phyloP scores from a whole-genome alignment of 2,888 invertebrate genomes.

The Lasius fuliginosus region DNA sequence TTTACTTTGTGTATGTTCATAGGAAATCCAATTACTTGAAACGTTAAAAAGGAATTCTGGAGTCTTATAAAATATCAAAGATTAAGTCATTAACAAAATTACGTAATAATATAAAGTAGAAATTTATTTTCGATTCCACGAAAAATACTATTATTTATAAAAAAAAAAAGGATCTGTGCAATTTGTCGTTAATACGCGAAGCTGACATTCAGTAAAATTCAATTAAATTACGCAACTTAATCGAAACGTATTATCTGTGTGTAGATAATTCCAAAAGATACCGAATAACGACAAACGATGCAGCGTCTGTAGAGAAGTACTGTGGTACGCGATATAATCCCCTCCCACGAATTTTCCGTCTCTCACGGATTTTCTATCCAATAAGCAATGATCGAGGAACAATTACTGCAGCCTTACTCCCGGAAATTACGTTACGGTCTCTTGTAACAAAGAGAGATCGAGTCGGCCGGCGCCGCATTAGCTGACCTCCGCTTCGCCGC shows the following conservation, averaged over 20 bases:
- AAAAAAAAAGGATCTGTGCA: neutral
- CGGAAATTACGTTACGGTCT: constrained; percentile 70
- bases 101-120: neutral
- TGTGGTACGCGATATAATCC: constrained; percentile 5
- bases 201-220: too few species aligned
- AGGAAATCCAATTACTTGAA: constrained; percentile 4
- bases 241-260: neutral
- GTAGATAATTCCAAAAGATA: neutral
- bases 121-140: neutral
- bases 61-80: neutral
- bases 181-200: neutral
- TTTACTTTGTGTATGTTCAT: neutral
- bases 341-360: neutral
- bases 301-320: neutral
- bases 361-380: constrained; percentile 27
- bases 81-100: neutral
- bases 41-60: neutral
- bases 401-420: constrained; percentile 64
- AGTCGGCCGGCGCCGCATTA: constrained; percentile 55
- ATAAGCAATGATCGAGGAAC: constrained; percentile 57
- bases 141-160: neutral
- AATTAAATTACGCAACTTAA: constrained; percentile 14
- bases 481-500: constrained; percentile 64
- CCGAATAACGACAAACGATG: neutral
- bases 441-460: constrained; percentile 57